Base-by-base conservation (phyloP, 2,797 vertebrate species). In the Esox masquinongy region DNA sequence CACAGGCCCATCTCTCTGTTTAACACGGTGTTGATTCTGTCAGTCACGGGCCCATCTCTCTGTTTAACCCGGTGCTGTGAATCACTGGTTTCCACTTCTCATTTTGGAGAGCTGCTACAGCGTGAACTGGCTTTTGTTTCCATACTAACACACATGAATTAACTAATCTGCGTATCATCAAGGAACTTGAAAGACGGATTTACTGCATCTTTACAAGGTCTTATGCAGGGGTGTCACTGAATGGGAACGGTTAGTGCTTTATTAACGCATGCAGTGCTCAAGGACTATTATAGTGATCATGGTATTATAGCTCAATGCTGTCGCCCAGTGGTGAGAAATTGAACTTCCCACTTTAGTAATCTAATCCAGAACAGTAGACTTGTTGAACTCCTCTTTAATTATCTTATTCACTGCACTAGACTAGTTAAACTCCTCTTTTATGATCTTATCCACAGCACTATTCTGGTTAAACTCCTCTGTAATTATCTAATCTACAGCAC, bases 301-400 rank as follows among this genome's bases (percentile, higher is more conserved):
- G 36, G 14, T 66, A 15, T 11, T 68, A 47, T 59, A 22, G 17
- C 77, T 2, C 16, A 80, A 82, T 77, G 83, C 80, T 88, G 88
- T 76, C 88, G 76, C 85, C 91, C 74, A 59, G 84, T 92, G 93
- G 89, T 78, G 36, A 49, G 11, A 12, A 1, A 1, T 6, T 53
- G 50, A 79, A 78, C 22, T 83, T 68, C 78, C 76, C 17, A 3
- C 29, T 43, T 43, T 43, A 43, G 9, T 43, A 6, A 43, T 43
- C 39, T 43, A 43, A 43, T 43, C 39, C 9, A 43, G 5, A 43
- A 43, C 39, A 43, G 5, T 43, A 43, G 39, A 43, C 39, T 43
- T 6, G 39, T 43, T 4, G 9, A 43, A 59, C 53, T 59, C n/a
- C 53, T 59, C 3, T 59, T 2, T n/a, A 59, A 59, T 9, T 0